Base-by-base conservation (phyloP, 2,888 invertebrate species). In the Escarpia spicata region DNA sequence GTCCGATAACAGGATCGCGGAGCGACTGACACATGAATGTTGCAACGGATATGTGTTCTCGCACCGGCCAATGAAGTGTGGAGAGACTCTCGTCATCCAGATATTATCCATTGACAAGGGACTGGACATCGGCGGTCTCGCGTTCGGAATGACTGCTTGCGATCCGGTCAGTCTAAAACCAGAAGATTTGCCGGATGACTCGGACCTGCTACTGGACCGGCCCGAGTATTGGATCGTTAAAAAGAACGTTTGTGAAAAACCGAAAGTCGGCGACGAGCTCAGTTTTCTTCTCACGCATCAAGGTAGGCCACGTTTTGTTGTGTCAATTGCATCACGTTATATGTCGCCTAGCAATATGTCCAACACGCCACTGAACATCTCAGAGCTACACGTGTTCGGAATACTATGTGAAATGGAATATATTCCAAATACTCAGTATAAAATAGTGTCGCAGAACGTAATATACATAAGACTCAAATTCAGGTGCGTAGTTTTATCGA, bases 221-320 rank as follows among this genome's bases (percentile, higher is more conserved):
- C 98, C 98, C 0, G 99, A 99, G 95, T 99, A 99, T 96, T 99
- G 99, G 99, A 99, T 99, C 0, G 98, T 99, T 15, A 98, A 98
- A 95, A 98, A 99, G 95, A 99, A 99, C 96, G 98, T 98, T 0
- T 98, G 98, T 0, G 98, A 98, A 91, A 98, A 98, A 92, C 98
- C 99, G 0, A 97, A 98, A 93, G 95, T 96, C 90, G 98, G 98
- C 0, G 99, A 99, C 96, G 98, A 99, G 96, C 97, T 99, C 10
- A 98, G 95, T 93, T 96, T 96, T 94, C 94, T 95, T 94, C 94
- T 96, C 58, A 95, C 95, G 19, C 93, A 94, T 91, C 95, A 95
- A 94, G 96, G 96, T 96, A 93, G 93, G 94, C n/a, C n/a, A n/a
- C n/a, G n/a, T n/a, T n/a, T n/a, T n/a, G n/a, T n/a, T n/a, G n/a